Percentiles rank a stretch among this genome's conserved stretches.
Conservation (phyloP, 1,140 invertebrate species). For the Drosophila mayri region DNA sequence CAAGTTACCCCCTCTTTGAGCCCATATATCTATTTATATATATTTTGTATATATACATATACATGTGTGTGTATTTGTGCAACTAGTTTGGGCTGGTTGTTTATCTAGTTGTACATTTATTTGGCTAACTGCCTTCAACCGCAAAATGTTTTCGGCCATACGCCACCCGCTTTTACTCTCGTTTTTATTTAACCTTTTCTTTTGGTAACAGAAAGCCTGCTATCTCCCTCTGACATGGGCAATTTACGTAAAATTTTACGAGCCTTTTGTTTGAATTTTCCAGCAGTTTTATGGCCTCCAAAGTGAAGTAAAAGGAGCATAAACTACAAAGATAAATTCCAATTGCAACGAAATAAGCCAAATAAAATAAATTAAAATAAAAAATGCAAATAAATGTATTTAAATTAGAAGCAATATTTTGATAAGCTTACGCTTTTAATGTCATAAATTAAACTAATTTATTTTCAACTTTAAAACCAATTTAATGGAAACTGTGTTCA, state of each 20-base stretch:
- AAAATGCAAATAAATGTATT: background rate
- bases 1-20: background rate
- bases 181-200: slow-evolving; percentile 24
- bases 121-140: slow-evolving; percentile 78
- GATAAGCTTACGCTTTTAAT: background rate
- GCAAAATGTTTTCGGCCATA: slow-evolving; percentile 63
- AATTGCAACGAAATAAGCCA: slow-evolving; percentile 40
- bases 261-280: slow-evolving; percentile 54
- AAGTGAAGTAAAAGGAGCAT: slow-evolving; percentile 22
- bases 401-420: background rate
- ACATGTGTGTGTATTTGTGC: slow-evolving; percentile 21
- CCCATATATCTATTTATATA: slow-evolving; percentile 18
- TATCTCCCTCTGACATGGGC: slow-evolving; percentile 34
- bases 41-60: slow-evolving; percentile 10
- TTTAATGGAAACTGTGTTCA: background rate
- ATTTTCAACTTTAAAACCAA: background rate
- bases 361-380: slow-evolving; percentile 26
- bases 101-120: slow-evolving; percentile 79
- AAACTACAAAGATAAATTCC: slow-evolving; percentile 28
- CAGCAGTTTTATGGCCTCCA: slow-evolving; percentile 68
- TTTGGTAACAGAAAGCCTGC: background rate
- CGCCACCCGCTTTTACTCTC: background rate
- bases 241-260: slow-evolving; percentile 63
- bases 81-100: slow-evolving; percentile 70
- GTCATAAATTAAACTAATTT: background rate